phyloP scores from a whole-genome alignment of 2,113 vertebrate species.

The Hipposideros armiger region DNA sequence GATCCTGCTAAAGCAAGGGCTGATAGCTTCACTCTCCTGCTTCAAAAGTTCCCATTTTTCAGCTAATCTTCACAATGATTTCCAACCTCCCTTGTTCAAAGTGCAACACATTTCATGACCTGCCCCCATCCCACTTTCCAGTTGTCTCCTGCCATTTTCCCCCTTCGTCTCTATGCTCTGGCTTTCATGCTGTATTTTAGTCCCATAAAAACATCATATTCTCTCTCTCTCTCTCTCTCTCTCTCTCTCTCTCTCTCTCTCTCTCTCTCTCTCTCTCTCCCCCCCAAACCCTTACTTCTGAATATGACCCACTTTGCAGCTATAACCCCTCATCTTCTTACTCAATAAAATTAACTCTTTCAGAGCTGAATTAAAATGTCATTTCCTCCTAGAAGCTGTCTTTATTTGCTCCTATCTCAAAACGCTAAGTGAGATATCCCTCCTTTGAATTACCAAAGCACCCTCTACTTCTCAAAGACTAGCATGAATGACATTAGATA shows the following conservation, averaged over 20 bases:
- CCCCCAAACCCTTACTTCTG: not conserved
- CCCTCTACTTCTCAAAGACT: not conserved
- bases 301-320: not conserved
- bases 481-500: not conserved
- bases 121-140: not conserved
- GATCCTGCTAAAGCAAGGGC: not conserved
- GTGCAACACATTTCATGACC: not conserved
- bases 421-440: not conserved
- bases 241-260: not conserved
- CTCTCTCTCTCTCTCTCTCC: too few species aligned
- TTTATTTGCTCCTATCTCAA: not conserved
- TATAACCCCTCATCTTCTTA: not conserved
- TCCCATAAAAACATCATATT: not conserved
- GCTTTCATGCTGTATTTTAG: not conserved
- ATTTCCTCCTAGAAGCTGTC: not conserved
- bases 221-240: too few species aligned
- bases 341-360: not conserved
- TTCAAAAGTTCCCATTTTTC: not conserved
- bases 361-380: not conserved
- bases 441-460: not conserved
- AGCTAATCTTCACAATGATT: not conserved
- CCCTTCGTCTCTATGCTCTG: not conserved
- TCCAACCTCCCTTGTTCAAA: not conserved
- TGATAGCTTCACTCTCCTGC: not conserved
- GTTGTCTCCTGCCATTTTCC: not conserved